Percentiles rank a stretch among this genome's conserved stretches.
Conservation (phyloP, 2,797 vertebrate species). For the Amblyopsis hoosieri region DNA sequence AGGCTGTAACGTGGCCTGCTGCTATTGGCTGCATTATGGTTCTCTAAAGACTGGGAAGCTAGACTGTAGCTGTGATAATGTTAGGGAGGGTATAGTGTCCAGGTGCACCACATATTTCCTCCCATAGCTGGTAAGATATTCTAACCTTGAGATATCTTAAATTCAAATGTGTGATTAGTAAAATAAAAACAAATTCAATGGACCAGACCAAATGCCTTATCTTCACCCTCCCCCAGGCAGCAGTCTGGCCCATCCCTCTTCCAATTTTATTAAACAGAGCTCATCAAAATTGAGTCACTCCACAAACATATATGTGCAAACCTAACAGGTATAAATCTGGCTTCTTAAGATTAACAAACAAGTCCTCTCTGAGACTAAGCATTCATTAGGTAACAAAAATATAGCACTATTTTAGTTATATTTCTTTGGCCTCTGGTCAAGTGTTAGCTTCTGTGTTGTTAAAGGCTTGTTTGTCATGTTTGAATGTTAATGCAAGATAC, state of each 20-base stretch:
- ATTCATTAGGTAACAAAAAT: too few relatives aligned
- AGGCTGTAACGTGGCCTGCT: slow-evolving; percentile 65
- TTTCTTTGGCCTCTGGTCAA: too few relatives aligned
- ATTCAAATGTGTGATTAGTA: slow-evolving; percentile 2
- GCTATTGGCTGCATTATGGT: slow-evolving; percentile 69
- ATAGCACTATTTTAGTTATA: too few relatives aligned
- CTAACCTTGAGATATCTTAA: slow-evolving; percentile 14
- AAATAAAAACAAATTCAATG: slow-evolving; percentile 1
- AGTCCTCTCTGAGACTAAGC: too few relatives aligned
- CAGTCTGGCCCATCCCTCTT: too few relatives aligned
- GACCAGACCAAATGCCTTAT: slow-evolving; percentile 27
- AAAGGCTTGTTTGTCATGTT: not conserved
- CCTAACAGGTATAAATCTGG: too few relatives aligned
- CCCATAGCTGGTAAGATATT: slow-evolving; percentile 18
- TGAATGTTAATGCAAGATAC: not conserved
- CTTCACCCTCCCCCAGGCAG: too few relatives aligned
- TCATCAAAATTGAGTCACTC: too few relatives aligned
- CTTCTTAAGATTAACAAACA: too few relatives aligned
- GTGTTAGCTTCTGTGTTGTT: too few relatives aligned
- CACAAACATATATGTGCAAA: too few relatives aligned
- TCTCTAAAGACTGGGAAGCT: slow-evolving; percentile 40
- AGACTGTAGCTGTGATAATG: slow-evolving; percentile 24
- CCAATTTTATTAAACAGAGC: too few relatives aligned
- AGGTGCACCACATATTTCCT: slow-evolving; percentile 35
- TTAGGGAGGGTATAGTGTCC: slow-evolving; percentile 30